Evolutionary conservation across 2,888 invertebrate species (phyloP).

Genomic region (Dasysyrphus tricinctus): DNA sequence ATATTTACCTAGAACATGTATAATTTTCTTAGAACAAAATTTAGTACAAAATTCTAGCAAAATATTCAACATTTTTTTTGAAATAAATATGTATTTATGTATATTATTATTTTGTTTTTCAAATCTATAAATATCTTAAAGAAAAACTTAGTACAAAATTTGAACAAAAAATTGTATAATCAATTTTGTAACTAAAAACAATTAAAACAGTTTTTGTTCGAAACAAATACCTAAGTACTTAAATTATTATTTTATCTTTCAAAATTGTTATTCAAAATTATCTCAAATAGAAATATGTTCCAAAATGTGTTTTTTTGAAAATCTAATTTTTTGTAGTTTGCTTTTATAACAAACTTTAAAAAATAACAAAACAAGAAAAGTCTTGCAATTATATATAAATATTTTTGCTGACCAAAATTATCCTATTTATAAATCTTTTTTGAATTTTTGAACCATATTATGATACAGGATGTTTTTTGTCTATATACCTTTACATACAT

Average conservation of each 20-base stretch:
- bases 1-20: too few species aligned
- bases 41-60: too few species aligned
- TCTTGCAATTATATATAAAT: conserved; percentile 28
- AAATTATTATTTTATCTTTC: background rate
- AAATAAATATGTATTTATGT: too few species aligned
- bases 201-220: background rate
- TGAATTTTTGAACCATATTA: conserved; percentile 63
- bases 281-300: conserved; percentile 39
- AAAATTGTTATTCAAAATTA: background rate
- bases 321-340: conserved; percentile 56
- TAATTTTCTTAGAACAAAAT: too few species aligned
- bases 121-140: background rate
- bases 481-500: conserved; percentile 17
- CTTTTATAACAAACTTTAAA: conserved; percentile 34
- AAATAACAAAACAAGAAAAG: conserved; percentile 15
- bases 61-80: too few species aligned
- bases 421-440: conserved; percentile 50
- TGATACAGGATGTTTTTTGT: conserved; percentile 54
- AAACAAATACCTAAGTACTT: too few species aligned
- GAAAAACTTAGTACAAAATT: background rate
- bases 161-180: too few species aligned
- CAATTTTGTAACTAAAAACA: background rate
- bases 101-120: too few species aligned
- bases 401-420: conserved; percentile 47
- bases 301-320: conserved; percentile 19